Evolutionary conservation across 2,113 vertebrate genomes (phyloP), one percentile per base, ranked within the genome.

Genomic region (Lichenostomus cassidix): DNA sequence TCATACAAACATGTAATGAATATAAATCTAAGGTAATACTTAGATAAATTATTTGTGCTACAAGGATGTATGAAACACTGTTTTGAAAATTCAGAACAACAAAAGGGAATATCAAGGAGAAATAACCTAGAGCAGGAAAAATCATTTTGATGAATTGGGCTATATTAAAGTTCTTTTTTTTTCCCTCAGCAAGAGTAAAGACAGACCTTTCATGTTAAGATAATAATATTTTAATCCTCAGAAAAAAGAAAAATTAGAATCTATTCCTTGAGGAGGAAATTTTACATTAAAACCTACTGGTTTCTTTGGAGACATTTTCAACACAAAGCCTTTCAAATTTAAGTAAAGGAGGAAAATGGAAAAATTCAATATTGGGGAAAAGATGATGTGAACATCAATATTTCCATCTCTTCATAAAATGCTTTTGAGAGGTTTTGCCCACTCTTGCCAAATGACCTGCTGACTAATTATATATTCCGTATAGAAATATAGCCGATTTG

Each of bases 191-290:
- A 94, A 90, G 75, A 90, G 82, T 94, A 97, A 35, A 97, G 81
- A 96, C 81, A 97, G 75, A 95, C 95, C 33, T 95, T 97, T 97
- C 68, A 87, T 89, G 67, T 91, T 85, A 92, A 86, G 49, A 96
- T 89, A 96, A 89, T 94, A 96, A 91, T 97, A 96, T 95, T 96
- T 96, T 97, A 94, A 91, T 95, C 39, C 68, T 92, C 49, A 94
- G 92, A 97, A 97, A 98, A 97, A 97, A 93, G 21, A 97, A 95
- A 97, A 97, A 90, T 82, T 96, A 60, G 59, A 96, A 74, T 41
- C 52, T 96, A 82, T 93, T 96, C 84, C 94, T 97, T 91, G 73
- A 97, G 89, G 83, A 95, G 25, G 87, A 88, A 96, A 89, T 91
- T 97, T 97, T 96, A 46, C 81, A 92, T 97, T 96, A 97, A 96